Conservation (phyloP, 2,113 vertebrate genomes). For the Silurus asotus region DNA sequence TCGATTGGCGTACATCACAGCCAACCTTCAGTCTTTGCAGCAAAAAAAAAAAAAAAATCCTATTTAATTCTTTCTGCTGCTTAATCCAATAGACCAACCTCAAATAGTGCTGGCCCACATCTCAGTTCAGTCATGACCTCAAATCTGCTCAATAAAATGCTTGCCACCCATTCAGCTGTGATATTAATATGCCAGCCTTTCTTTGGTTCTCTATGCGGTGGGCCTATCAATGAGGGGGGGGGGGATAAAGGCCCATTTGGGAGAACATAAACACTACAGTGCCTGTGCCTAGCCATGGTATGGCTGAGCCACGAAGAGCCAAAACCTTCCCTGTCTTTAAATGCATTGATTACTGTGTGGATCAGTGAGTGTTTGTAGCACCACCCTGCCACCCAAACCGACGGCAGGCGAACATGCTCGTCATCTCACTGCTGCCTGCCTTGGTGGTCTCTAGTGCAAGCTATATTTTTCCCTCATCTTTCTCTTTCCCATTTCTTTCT, state of each 20-base stretch:
- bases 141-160: slow-evolving; percentile 36
- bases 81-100: slow-evolving; percentile 68
- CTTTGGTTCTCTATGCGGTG: slow-evolving; percentile 33
- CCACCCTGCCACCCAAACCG: slow-evolving; percentile 77
- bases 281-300: slow-evolving; percentile 31
- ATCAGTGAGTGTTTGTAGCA: slow-evolving; percentile 66
- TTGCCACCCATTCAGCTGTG: slow-evolving; percentile 41
- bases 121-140: slow-evolving; percentile 47
- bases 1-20: slow-evolving; percentile 61
- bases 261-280: slow-evolving; percentile 38
- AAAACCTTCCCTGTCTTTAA: slow-evolving; percentile 53
- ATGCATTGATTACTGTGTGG: slow-evolving; percentile 69
- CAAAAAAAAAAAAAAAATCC: slow-evolving; percentile 60
- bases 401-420: slow-evolving; percentile 61
- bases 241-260: slow-evolving; percentile 31
- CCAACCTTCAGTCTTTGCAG: slow-evolving; percentile 74
- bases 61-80: slow-evolving; percentile 58
- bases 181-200: slow-evolving; percentile 49
- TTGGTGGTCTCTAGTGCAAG: slow-evolving; percentile 79
- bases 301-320: not conserved
- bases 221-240: slow-evolving; percentile 40
- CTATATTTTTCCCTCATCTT: slow-evolving; percentile 76
- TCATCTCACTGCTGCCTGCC: slow-evolving; percentile 69
- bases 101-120: slow-evolving; percentile 58
- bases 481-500: slow-evolving; percentile 61